Evolutionary conservation across 1,140 invertebrate species (phyloP), one percentile per base, ranked within the genome.

Genomic region (Schmidtea mediterranea): DNA sequence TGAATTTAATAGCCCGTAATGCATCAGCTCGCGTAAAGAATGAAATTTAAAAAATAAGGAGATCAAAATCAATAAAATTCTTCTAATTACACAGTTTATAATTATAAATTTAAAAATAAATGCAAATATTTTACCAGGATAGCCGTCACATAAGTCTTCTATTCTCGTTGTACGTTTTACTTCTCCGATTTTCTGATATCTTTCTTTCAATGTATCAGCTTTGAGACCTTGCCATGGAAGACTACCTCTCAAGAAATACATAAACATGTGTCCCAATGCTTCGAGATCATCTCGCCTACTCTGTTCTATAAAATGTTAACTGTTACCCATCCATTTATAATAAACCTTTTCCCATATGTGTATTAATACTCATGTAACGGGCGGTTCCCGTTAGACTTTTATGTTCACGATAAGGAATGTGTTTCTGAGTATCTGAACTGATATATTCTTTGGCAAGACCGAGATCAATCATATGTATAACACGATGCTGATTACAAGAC

Each of bases 391-490:
- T 97, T 58, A 97, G 74, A 66, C 83, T 92, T 72, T 97, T 97
- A 73, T 97, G 87, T 75, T 97, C 90, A 74, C 87, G 78, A 71
- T 94, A 97, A 57, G 89, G 87, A 74, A 97, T 97, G 73, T 97
- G 90, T 73, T 92, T 94, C 73, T 92, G 65, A 43, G 70, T 72
- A 75, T 95, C 87, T 73, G 90, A 79, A 73, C 97, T 89, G 74
- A 97, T 95, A 71, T 97, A 98, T 75, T 95, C 89, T 76, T 95
- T 97, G 65, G 89, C 89, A 73, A 97, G 75, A 69, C 90, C 90
- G 75, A 97, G 95, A 76, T 95, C 89, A 66, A 73, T 71, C 73
- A 98, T 94, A 73, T 97, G 84, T 68, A 97, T 92, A 68, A 87
- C 77, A 75, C 94, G 94, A 72, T 95, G 86, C 69, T 86, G 79